Conservation (phyloP, 2,113 vertebrate species). For the Larimichthys crocea region DNA sequence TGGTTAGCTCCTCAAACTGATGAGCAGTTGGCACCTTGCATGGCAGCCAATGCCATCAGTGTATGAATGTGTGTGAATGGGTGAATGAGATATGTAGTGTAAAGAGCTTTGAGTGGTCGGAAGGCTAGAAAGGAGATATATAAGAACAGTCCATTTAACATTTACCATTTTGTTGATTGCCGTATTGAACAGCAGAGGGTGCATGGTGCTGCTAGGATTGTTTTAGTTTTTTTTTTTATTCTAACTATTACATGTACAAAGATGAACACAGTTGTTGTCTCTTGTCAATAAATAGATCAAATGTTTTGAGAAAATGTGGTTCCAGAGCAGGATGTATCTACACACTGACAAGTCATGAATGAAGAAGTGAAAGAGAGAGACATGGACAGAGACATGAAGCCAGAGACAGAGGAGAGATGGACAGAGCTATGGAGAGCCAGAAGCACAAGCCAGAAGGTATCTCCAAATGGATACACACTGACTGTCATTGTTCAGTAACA, state of each 20-base stretch:
- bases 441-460: conserved; percentile 69
- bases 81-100: too few relatives aligned
- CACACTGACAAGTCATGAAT: background rate
- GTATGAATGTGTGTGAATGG: too few relatives aligned
- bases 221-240: background rate
- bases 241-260: background rate
- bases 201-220: too few relatives aligned
- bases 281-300: background rate
- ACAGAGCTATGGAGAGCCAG: conserved; percentile 32
- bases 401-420: conserved; percentile 50
- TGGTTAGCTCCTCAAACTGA: too few relatives aligned
- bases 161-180: too few relatives aligned
- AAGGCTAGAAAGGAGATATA: too few relatives aligned
- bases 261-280: background rate
- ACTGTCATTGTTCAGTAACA: conserved; percentile 45
- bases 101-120: too few relatives aligned
- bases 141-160: too few relatives aligned
- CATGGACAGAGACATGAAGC: conserved; percentile 2
- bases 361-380: background rate
- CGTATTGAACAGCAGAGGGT: too few relatives aligned
- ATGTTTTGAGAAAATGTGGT: background rate
- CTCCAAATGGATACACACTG: conserved; percentile 58
- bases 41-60: too few relatives aligned
- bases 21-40: too few relatives aligned
- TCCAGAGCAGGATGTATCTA: background rate